Base-by-base conservation (phyloP, 2,113 vertebrate genomes). In the Maylandia zebra region DNA sequence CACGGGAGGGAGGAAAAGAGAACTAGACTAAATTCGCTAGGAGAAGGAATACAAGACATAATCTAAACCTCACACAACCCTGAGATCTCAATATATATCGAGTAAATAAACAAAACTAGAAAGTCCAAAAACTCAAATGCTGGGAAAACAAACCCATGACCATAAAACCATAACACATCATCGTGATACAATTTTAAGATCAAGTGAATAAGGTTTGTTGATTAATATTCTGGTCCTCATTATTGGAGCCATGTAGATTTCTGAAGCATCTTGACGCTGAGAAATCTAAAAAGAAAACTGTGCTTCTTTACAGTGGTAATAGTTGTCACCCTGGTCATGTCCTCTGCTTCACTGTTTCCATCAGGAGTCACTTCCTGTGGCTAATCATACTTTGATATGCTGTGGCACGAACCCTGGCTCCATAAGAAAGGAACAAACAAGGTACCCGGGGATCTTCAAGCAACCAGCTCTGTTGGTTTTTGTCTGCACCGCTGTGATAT, bases 371-470 rank as follows among this genome's bases (percentile, higher is more conserved):
- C 83, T 92, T 93, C 90, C 93, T 91, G 91, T 86, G 61, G 83
- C 88, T 95, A 92, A 96, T 94, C 94, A 83, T 53, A 82, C 90
- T 88, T 92, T 87, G 92, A 92, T 94, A 92, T 93, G 93, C 92
- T 10, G 22, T 85, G 90, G 84, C 94, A 95, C 89, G 74, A 88
- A 92, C 91, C 82, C 16, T 59, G 61, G 36, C 88, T 92, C 56
- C 86, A 82, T 91, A 83, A 74, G 84, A 94, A 91, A 91, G 38
- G 36, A 94, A 95, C 91, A 91, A 92, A 95, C 89, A 89, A 91
- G 56, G 82, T 83, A 79, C 74, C 43, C 14, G 56, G 88, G 82
- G 86, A 90, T 92, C 88, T 90, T 90, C 38, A 84, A 57, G 86
- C 55, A 24, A 84, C 83, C 88, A 61, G 88, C 22, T 86, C 90